Evolutionary conservation across 37 sponge, comb jelly and placozoan genomes (phyloP), one percentile per base, ranked within the genome.

Genomic region (Oopsacas minuta): DNA sequence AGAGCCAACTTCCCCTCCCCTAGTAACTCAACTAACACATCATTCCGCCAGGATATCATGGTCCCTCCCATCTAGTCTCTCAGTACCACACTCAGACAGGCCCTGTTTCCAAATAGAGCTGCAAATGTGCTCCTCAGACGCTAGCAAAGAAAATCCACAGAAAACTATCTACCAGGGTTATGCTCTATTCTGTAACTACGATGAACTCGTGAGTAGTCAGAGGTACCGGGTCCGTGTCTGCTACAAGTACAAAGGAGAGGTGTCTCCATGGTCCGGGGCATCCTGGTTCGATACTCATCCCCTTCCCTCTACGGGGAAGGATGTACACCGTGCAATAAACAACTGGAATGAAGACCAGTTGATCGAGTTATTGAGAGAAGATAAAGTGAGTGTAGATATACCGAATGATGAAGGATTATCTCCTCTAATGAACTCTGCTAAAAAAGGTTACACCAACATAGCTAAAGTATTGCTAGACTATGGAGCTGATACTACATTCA

Each of bases 171-270:
- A 61, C 75, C 75, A 61, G 30, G 75, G 75, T 34, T 61, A 61
- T 34, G 75, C 75, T 25, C 75, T 61, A 25, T 61, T 12, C 75
- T 61, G 75, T 12, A 34, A 61, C 1, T 12, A 61, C 30, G 75
- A 61, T 32, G 75, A 61, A 34, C 75, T 61, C 32, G 75, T 3
- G 28, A 61, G 75, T 12, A 34, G 75, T 5, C 75, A 20, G 75
- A 25, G 30, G 1, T 61, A 61, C 30, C 7, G 5, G 28, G 1
- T 61, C 30, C 75, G 75, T 25, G 75, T 61, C 75, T 61, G 75
- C 75, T 61, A 61, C 75, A 61, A 61, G 75, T 61, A 25, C 28
- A 61, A 61, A 34, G 75, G 75, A n/a, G 75, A n/a, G 17, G 75
- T 61, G 17, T 61, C 75, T 12, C 75, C 75, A 5, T 61, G 75